Evolutionary conservation across 1,140 invertebrate species (phyloP), one percentile per base, ranked within the genome.

Genomic region (Polypedilum pembai): DNA sequence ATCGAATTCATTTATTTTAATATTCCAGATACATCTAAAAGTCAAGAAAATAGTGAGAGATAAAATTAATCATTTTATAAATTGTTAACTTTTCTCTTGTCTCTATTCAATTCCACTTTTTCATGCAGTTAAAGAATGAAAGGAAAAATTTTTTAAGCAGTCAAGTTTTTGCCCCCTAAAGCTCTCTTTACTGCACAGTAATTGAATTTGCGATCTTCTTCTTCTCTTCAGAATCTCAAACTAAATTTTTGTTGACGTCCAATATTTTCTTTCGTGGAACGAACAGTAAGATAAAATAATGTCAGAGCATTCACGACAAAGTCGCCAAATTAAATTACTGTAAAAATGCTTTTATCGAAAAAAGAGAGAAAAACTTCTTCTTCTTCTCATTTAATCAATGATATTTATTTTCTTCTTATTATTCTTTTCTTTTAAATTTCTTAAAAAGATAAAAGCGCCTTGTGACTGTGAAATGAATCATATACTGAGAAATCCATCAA

Each of bases 311-410:
- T 56, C 45, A 56, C 45, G 45, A 56, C 45, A 56, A 56, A 56
- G 45, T 56, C 45, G 45, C 45, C 45, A 56, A 56, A 56, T 56
- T 56, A 56, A 56, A 56, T 56, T 56, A 56, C 45, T 56, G n/a
- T 56, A 56, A 56, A 56, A 56, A 56, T 56, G 45, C 45, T 56
- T 56, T 56, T 56, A 56, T 56, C 45, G 45, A 56, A 56, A 4
- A 56, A 3, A 33, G 5, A 33, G 24, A 33, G 5, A 33, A 33
- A 33, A 33, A 33, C 5, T 33, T 33, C 24, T 56, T 56, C 5
- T 33, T 33, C 24, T 56, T 56, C 45, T 56, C 45, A 56, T 56
- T 15, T 12, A n/a, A 8, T 15, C 24, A 33, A 33, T 33, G 24
- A 33, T 33, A 33, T 33, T 33, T 33, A 33, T 33, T 33, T 33